Base-by-base conservation (phyloP, 2,113 vertebrate species). In the Cyanoderma ruficeps region DNA sequence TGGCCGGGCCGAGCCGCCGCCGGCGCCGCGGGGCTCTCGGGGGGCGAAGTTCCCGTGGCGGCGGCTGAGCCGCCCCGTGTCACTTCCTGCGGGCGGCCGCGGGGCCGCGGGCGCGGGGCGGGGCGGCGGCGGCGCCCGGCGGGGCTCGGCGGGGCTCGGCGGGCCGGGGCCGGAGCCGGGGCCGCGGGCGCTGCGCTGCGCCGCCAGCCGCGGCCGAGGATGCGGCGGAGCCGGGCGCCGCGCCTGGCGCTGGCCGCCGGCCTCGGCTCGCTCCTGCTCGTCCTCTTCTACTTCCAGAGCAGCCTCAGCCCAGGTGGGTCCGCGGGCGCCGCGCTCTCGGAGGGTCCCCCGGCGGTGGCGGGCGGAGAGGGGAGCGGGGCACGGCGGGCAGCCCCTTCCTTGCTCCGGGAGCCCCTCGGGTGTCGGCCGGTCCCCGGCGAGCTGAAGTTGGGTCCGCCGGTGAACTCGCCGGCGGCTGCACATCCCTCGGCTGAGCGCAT, bases 281-380 rank as follows among this genome's bases (percentile, higher is more conserved):
- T 98, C 49, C 92, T 99, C 83, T 97, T 98, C 78, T 98, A 98
- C 94, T 98, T 98, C 63, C 98, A 98, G 96, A 98, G 97, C 97
- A 97, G 97, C 79, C 95, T 98, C 56, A 97, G 93, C 94, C 96
- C 97, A 83, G 99, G 99, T 99, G 97, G 98, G 98, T 92, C 52
- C 35, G 83, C 39, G 81, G 57, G 57, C 80, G 67, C 68, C 44
- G 65, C 57, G 81, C 68, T 55, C 68, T 13, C 9, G 28, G 59
- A 37, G 50, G 82, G 50, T n/a, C 6, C 23, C 44, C n/a, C 50
- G 69, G 69, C 49, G n/a, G 81, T 23, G 37, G 15, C 4, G 35
- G 90, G 77, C 15, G 33, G 24, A n/a, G 75, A 37, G 27, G 60
- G 37, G n/a, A 23, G 41, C 53, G 22, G 31, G 87, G 68, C 61